Percentiles rank a stretch among this genome's conserved stretches.
Conservation (phyloP, 2,113 vertebrate species). For the Catagonus wagneri region DNA sequence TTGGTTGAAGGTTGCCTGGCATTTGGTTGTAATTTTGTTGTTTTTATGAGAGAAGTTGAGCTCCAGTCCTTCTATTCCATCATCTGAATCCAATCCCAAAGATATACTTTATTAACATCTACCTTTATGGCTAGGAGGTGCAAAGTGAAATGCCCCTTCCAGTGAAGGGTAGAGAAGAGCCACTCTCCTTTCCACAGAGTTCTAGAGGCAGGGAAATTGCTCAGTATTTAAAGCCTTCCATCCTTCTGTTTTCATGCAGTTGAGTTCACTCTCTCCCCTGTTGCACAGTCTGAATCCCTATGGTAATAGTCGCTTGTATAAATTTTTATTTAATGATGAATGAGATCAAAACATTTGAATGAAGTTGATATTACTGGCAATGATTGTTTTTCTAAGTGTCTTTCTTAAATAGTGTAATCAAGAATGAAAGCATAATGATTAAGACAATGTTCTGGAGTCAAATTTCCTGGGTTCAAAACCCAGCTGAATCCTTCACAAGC, state of each 20-base stretch:
- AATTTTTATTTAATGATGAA: constrained; percentile 28
- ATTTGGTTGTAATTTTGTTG: too few species aligned
- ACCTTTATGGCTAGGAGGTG: not conserved
- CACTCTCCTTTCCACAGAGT: not conserved
- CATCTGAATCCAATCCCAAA: too few species aligned
- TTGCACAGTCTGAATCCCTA: too few species aligned
- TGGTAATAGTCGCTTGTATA: too few species aligned
- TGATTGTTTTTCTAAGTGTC: not conserved
- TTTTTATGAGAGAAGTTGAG: too few species aligned
- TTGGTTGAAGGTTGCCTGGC: too few species aligned
- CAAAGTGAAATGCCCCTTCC: not conserved
- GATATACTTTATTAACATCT: constrained; percentile 24
- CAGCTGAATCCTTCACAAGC: not conserved
- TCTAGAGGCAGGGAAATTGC: not conserved
- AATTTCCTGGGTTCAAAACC: not conserved
- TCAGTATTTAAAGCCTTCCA: too few species aligned
- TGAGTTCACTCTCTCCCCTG: too few species aligned
- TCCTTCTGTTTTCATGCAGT: too few species aligned
- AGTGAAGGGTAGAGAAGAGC: not conserved
- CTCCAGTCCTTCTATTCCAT: too few species aligned
- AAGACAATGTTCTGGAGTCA: not conserved
- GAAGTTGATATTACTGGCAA: not conserved
- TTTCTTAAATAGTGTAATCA: not conserved
- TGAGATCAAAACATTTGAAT: not conserved
- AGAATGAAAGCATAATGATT: not conserved